These are phyloP conservation scores for Drosophila subsilvestris DNA, from an alignment of 2,888 invertebrate species.

Conservation along the genomic window DNA sequence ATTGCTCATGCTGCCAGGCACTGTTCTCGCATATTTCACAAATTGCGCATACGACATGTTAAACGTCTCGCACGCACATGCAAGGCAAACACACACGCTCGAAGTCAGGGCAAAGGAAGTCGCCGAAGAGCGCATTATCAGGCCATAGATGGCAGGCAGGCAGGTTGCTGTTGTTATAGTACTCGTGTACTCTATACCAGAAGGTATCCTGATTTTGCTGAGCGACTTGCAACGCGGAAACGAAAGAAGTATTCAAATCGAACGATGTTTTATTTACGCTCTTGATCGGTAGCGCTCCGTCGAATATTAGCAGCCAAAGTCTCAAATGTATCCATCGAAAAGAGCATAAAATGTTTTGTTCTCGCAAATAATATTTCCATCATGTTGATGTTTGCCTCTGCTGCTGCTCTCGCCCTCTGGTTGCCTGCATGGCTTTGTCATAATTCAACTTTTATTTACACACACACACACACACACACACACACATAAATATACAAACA, in stretches of 20 bases:
- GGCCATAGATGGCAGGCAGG: conserved; percentile 49
- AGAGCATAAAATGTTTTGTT: neutral
- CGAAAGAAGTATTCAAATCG: neutral
- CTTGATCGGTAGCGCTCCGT: neutral
- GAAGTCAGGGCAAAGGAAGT: conserved; percentile 41
- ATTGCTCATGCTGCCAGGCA: conserved; percentile 67
- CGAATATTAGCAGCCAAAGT: no score
- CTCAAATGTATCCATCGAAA: neutral
- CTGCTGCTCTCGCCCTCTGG: conserved; percentile 24
- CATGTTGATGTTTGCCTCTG: neutral
- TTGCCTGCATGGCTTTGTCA: conserved; percentile 65
- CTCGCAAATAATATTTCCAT: neutral
- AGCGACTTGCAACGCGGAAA: neutral
- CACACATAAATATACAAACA: conserved; percentile 11
- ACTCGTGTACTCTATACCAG: conserved; percentile 4
- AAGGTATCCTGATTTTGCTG: neutral
- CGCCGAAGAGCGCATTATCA: conserved; percentile 68
- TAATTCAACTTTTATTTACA: conserved; percentile 74
- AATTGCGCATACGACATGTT: conserved; percentile 78
- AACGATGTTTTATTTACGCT: neutral
- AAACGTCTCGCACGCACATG: conserved; percentile 61
- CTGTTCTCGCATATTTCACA: conserved; percentile 70
- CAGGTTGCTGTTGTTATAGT: conserved; percentile 30
- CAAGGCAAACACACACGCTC: conserved; percentile 45
- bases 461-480: conserved; percentile 28